Base-by-base conservation (phyloP, 2,888 invertebrate genomes). In the Mesochorus sp. region DNA sequence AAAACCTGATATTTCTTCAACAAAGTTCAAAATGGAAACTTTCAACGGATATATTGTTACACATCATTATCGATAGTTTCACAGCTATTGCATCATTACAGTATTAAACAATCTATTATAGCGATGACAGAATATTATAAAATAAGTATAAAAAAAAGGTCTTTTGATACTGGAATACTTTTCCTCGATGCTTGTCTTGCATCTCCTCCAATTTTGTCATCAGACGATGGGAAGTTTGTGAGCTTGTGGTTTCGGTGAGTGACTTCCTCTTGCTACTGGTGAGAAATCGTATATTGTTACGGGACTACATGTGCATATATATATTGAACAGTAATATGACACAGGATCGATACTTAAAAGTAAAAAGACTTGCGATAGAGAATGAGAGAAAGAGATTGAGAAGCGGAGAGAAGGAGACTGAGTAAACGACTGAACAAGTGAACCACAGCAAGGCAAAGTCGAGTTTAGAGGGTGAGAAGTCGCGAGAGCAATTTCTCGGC, bases 321-420 rank as follows among this genome's bases (percentile, higher is more conserved):
- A 44, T 34, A 51, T 71, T 76, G 44, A 71, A 59, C 66, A 59
- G 59, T 42, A 39, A 55, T 31, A 44, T 55, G 42, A 14, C 67
- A 42, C 24, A 61, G 49, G 26, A 64, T 64, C 39, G 55, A 49
- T 44, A 47, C 37, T 21, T 42, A 34, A 28, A 12, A 47, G 17
- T 19, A 53, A 19, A 59, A 24, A 59, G 37, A 24, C 34, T 14
- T 26, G 39, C 34, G 17, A 59, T 31, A 57, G 24, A n/a, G n/a
- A n/a, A n/a, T n/a, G n/a, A 51, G 49, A 24, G 14, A 51, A 42
- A 12, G 42, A 8, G 14, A n/a, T n/a, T n/a, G n/a, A n/a, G n/a
- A n/a, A n/a, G n/a, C n/a, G n/a, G n/a, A n/a, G n/a, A n/a, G n/a
- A n/a, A n/a, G n/a, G n/a, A n/a, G n/a, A n/a, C n/a, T n/a, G n/a